Evolutionary conservation across 2,888 invertebrate species (phyloP).

Genomic region (Biston stratarius): DNA sequence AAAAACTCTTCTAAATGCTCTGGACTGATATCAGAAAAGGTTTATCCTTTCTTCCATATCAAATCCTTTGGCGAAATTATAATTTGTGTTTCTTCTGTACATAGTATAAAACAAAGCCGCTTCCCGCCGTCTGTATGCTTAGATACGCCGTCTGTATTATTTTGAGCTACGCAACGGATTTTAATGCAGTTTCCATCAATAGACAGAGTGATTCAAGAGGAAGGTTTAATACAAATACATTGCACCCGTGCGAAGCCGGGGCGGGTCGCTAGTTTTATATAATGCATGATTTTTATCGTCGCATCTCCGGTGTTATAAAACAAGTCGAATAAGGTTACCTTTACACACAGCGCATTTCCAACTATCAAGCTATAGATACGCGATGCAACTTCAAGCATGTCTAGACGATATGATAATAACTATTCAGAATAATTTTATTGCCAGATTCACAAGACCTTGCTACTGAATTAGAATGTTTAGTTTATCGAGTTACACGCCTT

Average conservation of each 20-base stretch:
- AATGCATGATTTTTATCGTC: no score
- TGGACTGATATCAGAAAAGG: slow-evolving; percentile 8
- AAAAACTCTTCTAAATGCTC: slow-evolving; percentile 22
- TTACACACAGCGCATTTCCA: not conserved
- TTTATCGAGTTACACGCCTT: slow-evolving; percentile 45
- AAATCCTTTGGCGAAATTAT: not conserved
- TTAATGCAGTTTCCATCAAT: no score
- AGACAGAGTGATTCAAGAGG: no score
- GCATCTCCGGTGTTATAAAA: no score
- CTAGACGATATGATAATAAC: slow-evolving; percentile 42
- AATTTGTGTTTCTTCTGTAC: not conserved
- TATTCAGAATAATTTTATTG: slow-evolving; percentile 49
- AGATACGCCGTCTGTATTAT: no score
- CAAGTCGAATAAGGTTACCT: no score
- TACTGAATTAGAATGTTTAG: slow-evolving; percentile 41
- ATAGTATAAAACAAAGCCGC: no score
- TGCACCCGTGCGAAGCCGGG: no score
- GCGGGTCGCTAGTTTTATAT: no score
- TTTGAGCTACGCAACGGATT: no score
- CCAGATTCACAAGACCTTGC: slow-evolving; percentile 30
- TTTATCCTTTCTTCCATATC: not conserved
- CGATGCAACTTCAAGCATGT: slow-evolving; percentile 31
- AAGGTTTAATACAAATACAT: no score
- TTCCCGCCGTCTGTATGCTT: no score
- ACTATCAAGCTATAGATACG: slow-evolving; percentile 2